phyloP scores from a whole-genome alignment of 1,140 invertebrate species.

The Teleopsis dalmanni region DNA sequence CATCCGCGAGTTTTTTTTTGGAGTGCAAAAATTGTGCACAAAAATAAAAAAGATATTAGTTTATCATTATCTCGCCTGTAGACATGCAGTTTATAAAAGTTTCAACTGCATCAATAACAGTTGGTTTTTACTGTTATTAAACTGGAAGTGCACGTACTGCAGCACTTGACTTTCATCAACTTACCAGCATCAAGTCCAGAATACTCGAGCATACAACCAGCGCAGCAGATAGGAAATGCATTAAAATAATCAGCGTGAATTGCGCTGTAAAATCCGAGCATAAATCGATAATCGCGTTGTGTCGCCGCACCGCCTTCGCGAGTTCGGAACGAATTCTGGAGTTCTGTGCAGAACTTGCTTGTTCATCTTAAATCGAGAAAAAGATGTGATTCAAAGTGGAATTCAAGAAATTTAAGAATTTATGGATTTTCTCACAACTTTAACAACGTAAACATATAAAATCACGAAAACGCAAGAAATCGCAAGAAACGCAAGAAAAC shows the following conservation, averaged over 20 bases:
- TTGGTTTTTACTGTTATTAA: too few species aligned
- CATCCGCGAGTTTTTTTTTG: too few species aligned
- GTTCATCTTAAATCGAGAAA: background rate
- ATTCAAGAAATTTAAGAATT: too few species aligned
- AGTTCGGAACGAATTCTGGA: slow-evolving; percentile 7
- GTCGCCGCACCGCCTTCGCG: slow-evolving; percentile 22
- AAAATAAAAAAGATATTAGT: background rate
- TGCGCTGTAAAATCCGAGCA: slow-evolving; percentile 30
- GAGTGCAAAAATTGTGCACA: background rate
- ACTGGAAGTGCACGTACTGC: too few species aligned
- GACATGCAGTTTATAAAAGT: too few species aligned
- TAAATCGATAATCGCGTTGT: slow-evolving; percentile 41
- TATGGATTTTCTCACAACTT: background rate
- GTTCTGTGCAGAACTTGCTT: slow-evolving; percentile 8
- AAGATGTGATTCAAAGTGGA: background rate
- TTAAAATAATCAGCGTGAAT: slow-evolving; percentile 37
- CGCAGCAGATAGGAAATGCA: slow-evolving; percentile 40
- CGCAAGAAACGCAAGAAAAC: background rate
- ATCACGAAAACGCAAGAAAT: background rate
- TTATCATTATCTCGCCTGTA: too few species aligned
- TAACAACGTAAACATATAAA: background rate
- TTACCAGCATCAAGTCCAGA: slow-evolving; percentile 40
- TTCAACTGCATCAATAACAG: too few species aligned
- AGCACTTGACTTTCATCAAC: too few species aligned
- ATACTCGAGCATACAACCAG: slow-evolving; percentile 37